Conservation (phyloP, 2,888 invertebrate genomes). For the Petrophora chlorosata region DNA sequence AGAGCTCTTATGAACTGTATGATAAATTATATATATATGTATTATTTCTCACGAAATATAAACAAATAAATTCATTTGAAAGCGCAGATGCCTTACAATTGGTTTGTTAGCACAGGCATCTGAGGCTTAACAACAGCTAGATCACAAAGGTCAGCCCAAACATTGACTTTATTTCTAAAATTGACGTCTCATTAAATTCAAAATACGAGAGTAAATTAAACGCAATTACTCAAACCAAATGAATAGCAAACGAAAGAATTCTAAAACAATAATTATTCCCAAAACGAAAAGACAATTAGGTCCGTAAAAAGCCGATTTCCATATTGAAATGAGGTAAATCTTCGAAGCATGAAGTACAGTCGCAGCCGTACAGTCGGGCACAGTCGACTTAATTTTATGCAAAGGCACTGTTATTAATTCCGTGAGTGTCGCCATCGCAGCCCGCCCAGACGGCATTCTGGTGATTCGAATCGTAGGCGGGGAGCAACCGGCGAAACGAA, state of each 20-base stretch:
- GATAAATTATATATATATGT: no score
- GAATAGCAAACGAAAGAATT: conserved; percentile 19
- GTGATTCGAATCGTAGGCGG: neutral
- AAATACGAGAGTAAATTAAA: conserved; percentile 10
- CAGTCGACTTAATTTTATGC: conserved; percentile 34
- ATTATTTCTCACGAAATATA: no score
- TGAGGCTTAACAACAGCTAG: no score
- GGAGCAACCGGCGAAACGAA: neutral
- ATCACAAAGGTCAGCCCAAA: no score
- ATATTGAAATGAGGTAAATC: conserved; percentile 37
- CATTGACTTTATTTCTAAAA: no score
- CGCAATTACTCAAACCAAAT: conserved; percentile 16
- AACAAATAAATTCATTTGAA: no score
- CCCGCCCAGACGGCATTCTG: conserved; percentile 8
- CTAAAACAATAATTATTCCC: conserved; percentile 23
- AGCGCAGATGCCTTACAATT: no score
- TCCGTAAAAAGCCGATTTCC: conserved; percentile 33
- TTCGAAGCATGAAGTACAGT: conserved; percentile 22
- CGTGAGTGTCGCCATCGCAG: conserved; percentile 21
- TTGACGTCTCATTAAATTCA: conserved; percentile 4
- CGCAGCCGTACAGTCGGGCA: no score
- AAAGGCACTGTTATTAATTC: conserved; percentile 33
- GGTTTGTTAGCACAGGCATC: no score
- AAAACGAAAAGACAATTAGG: conserved; percentile 30
- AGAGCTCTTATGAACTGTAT: no score